These are phyloP conservation scores for Ormyrus labotus DNA, from an alignment of 2,888 invertebrate species.

Conservation along the genomic window DNA sequence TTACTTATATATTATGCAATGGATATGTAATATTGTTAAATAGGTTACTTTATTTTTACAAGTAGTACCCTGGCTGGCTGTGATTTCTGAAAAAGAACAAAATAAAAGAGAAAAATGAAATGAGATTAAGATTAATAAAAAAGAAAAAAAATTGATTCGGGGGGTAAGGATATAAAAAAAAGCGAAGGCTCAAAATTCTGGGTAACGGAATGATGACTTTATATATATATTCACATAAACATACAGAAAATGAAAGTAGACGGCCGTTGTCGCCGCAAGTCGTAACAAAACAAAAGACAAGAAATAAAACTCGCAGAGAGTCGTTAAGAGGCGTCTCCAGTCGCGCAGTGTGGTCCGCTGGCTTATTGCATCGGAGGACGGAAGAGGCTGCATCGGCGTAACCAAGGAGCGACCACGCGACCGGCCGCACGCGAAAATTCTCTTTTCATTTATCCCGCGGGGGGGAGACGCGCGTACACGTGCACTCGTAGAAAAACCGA, in stretches of 20 bases:
- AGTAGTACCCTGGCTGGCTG: slow-evolving; percentile 55
- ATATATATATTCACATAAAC: slow-evolving; percentile 43
- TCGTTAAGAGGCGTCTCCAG: not conserved
- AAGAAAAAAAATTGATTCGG: slow-evolving; percentile 47
- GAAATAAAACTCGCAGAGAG: not conserved
- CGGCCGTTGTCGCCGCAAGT: slow-evolving; percentile 1
- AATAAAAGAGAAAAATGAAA: slow-evolving; percentile 48
- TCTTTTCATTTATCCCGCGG: not conserved
- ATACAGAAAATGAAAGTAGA: slow-evolving; percentile 16
- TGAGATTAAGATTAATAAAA: not conserved
- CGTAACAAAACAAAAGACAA: slow-evolving; percentile 20
- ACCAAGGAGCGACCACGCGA: not conserved
- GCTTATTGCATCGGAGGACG: slow-evolving; percentile 29
- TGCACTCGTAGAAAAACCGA: not conserved
- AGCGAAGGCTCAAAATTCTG: slow-evolving; percentile 1
- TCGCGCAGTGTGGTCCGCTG: not conserved
- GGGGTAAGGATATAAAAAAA: slow-evolving; percentile 17
- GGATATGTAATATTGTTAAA: slow-evolving; percentile 49
- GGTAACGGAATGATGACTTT: slow-evolving; percentile 43
- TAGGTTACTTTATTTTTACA: slow-evolving; percentile 52
- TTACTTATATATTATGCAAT: slow-evolving; percentile 15
- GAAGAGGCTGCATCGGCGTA: slow-evolving; percentile 26
- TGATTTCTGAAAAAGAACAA: slow-evolving; percentile 53
- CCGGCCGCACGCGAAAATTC: not conserved
- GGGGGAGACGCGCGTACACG: not conserved